Evolutionary conservation across 2,888 invertebrate genomes (phyloP), one percentile per base, ranked within the genome.

Genomic region (Orthonevra nobilis): DNA sequence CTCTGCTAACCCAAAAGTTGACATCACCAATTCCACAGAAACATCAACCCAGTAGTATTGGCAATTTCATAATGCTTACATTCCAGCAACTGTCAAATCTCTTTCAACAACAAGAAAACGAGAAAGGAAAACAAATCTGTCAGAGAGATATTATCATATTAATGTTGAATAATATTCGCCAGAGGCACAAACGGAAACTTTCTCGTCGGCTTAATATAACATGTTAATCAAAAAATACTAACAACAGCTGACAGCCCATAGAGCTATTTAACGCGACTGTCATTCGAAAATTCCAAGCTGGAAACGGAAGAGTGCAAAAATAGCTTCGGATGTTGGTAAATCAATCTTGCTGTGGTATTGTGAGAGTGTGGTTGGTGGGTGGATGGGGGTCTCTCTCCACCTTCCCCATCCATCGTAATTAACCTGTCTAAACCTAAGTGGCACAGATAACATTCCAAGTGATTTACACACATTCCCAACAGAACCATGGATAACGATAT

Each of bases 401-500:
- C n/a, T n/a, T n/a, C 70, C 75, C 70, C 44, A 36, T 70, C 64
- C 34, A 32, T 30, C 58, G 52, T 70, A 70, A 70, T 77, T 77
- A 77, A 70, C 44, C 58, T 70, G 75, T 77, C 75, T 38, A 19
- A 44, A 30, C 46, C 48, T 34, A 68, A 56, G 60, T 68, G 50
- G 52, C 44, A 60, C 10, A 46, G 44, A 54, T 60, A 44, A 36
- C 58, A 52, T 58, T 63, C 23, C 10, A 9, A 52, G 36, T 70
- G 42, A 68, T 50, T 42, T 60, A 60, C 58, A 42, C 48, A 23
- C 38, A 32, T 50, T 60, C 23, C 58, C 14, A n/a, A 23, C n/a
- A n/a, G n/a, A 40, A 12, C 30, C 38, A 17, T 28, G 9, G 38
- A 58, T 48, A 68, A 19, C 20, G 7, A n/a, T n/a, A 20, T 14